Evolutionary conservation across 2,888 invertebrate genomes (phyloP).

Genomic region (Aspidiotus destructor): DNA sequence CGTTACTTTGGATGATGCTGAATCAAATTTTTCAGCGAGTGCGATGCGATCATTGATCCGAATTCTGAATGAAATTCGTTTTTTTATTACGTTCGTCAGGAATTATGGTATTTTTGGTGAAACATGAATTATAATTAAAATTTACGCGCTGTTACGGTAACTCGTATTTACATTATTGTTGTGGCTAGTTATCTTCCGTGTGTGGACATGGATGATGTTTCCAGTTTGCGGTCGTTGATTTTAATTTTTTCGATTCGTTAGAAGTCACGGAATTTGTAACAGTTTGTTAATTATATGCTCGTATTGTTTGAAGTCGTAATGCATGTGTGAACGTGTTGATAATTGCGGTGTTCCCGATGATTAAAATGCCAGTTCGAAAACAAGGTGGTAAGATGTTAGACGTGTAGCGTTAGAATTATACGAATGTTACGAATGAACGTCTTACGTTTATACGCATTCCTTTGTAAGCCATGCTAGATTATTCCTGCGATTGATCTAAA

Average conservation of each 20-base stretch:
- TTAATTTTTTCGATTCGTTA: background rate
- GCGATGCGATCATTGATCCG: slow-evolving; percentile 24
- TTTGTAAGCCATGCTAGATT: background rate
- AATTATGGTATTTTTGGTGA: background rate
- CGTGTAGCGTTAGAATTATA: background rate
- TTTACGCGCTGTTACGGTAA: background rate
- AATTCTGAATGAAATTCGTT: slow-evolving; percentile 7
- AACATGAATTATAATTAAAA: background rate
- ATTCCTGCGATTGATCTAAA: background rate
- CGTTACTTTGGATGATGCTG: slow-evolving; percentile 13
- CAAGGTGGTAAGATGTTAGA: slow-evolving; percentile 28
- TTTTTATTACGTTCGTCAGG: background rate
- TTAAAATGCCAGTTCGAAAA: slow-evolving; percentile 31
- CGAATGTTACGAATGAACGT: background rate
- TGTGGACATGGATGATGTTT: slow-evolving; percentile 1
- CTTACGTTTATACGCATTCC: background rate
- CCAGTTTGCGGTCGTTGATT: slow-evolving; percentile 4
- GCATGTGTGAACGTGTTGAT: slow-evolving; percentile 16
- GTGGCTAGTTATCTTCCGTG: background rate
- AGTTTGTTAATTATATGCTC: slow-evolving; percentile 1
- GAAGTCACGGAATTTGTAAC: background rate
- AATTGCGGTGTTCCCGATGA: slow-evolving; percentile 12
- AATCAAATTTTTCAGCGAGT: slow-evolving; percentile 20
- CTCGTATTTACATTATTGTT: background rate
- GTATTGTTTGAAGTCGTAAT: slow-evolving; percentile 13